Percentiles rank a stretch among this genome's conserved stretches.
Conservation (phyloP, 2,113 vertebrate species). For the Chloropsis cyanopogon region DNA sequence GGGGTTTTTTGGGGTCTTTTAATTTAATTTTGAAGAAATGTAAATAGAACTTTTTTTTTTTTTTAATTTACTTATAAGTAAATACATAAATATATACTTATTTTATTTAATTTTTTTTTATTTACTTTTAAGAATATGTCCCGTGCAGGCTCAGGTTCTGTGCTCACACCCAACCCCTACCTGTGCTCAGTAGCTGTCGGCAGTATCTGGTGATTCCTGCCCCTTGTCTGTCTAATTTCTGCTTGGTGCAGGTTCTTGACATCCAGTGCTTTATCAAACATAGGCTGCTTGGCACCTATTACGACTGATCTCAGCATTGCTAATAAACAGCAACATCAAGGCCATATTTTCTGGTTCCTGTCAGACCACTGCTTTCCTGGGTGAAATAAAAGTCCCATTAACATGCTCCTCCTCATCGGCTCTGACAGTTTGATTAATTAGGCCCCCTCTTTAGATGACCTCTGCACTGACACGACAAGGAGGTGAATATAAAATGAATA, state of each 20-base stretch:
- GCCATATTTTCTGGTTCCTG: conserved; percentile 79
- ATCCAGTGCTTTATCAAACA: conserved; percentile 80
- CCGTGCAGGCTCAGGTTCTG: background rate
- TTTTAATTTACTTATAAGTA: too few species aligned
- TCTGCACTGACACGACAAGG: conserved; percentile 82
- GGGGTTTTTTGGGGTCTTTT: background rate
- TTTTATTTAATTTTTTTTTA: background rate
- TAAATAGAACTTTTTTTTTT: too few species aligned
- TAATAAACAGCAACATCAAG: conserved; percentile 80
- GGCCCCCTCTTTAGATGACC: conserved; percentile 85
- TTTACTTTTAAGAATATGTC: background rate
- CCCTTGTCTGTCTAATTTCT: conserved; percentile 68
- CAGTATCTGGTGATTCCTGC: conserved; percentile 9
- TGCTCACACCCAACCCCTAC: background rate
- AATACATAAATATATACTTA: too few species aligned
- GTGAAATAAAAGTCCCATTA: conserved; percentile 96
- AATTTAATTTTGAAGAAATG: too few species aligned
- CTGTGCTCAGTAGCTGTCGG: background rate
- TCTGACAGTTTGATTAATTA: conserved; percentile 97
- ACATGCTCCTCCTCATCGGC: conserved; percentile 91
- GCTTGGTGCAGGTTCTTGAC: conserved; percentile 71
- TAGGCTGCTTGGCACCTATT: conserved; percentile 81
- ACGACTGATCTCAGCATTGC: conserved; percentile 74
- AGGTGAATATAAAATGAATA: conserved; percentile 89
- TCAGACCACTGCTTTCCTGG: conserved; percentile 82